Conservation (phyloP, 1,140 invertebrate genomes). For the Solenopsis invicta region DNA sequence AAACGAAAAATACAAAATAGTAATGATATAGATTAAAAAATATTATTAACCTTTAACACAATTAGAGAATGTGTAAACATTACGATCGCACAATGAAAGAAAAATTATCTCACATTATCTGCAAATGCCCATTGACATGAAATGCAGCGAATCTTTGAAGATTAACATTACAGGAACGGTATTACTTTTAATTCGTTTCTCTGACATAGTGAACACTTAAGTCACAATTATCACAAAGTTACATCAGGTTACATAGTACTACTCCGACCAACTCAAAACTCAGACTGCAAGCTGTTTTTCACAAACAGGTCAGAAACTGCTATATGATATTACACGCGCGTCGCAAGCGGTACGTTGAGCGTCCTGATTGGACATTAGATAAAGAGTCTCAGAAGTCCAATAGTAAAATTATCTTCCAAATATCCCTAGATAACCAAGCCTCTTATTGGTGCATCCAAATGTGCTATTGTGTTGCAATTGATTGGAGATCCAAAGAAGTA, state of each 20-base stretch:
- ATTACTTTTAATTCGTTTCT: constrained; percentile 1
- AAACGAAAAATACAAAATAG: too few species aligned
- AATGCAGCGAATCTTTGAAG: neutral
- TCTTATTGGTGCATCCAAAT: too few species aligned
- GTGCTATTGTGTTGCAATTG: too few species aligned
- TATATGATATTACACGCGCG: neutral
- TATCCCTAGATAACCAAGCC: constrained; percentile 63
- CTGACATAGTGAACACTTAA: constrained; percentile 8
- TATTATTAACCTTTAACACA: neutral
- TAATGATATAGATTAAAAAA: neutral
- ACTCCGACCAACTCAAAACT: neutral
- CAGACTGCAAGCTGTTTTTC: neutral
- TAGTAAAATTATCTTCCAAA: neutral
- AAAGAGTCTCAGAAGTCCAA: neutral
- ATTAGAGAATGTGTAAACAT: neutral
- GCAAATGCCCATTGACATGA: neutral
- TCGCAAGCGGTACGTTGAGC: neutral
- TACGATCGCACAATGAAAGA: neutral
- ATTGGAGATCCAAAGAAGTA: too few species aligned
- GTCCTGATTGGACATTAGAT: neutral
- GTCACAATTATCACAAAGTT: constrained; percentile 11
- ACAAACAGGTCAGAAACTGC: neutral
- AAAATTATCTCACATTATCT: constrained; percentile 3
- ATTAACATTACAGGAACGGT: neutral
- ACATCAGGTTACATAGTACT: neutral